phyloP scores from a whole-genome alignment of 2,113 vertebrate genomes.

The Nothobranchius kuhntae region DNA sequence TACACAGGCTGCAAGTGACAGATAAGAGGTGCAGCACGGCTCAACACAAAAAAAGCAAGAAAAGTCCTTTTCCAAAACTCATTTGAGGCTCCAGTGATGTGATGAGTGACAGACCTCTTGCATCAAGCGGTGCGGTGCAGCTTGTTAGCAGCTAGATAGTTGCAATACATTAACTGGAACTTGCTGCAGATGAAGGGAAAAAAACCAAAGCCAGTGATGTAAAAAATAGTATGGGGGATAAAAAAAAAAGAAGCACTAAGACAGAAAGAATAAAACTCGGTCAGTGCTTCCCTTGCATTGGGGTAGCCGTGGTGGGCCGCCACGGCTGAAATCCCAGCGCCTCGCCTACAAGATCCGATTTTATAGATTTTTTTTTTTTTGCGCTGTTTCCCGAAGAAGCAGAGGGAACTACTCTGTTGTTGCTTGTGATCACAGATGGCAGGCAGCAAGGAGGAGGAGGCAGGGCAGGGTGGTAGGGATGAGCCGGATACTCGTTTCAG shows the following conservation, averaged over 20 bases:
- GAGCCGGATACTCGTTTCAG: no score
- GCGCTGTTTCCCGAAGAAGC: no score
- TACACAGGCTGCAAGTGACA: constrained; percentile 9
- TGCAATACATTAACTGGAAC: not conserved
- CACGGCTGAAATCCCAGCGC: no score
- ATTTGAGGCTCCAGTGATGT: constrained; percentile 28
- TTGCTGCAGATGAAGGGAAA: constrained; percentile 1
- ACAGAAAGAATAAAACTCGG: no score
- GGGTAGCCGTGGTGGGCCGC: no score
- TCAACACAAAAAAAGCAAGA: constrained; percentile 18
- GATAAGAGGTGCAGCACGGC: constrained; percentile 7
- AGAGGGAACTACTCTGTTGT: no score
- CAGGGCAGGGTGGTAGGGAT: no score
- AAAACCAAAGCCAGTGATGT: not conserved
- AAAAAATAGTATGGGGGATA: not conserved
- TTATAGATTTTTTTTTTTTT: no score
- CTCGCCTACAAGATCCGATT: no score
- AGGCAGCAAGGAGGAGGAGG: no score
- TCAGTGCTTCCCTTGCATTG: no score
- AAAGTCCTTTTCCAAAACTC: constrained; percentile 29
- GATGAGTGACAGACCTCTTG: constrained; percentile 24
- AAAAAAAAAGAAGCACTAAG: not conserved
- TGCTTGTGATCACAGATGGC: no score
- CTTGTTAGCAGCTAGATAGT: constrained; percentile 13
- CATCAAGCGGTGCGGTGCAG: constrained; percentile 18